Percentiles rank a stretch among this genome's conserved stretches.
phyloP scores from a whole-genome alignment of 2,113 vertebrate species.

The Paraplagusia blochii region DNA sequence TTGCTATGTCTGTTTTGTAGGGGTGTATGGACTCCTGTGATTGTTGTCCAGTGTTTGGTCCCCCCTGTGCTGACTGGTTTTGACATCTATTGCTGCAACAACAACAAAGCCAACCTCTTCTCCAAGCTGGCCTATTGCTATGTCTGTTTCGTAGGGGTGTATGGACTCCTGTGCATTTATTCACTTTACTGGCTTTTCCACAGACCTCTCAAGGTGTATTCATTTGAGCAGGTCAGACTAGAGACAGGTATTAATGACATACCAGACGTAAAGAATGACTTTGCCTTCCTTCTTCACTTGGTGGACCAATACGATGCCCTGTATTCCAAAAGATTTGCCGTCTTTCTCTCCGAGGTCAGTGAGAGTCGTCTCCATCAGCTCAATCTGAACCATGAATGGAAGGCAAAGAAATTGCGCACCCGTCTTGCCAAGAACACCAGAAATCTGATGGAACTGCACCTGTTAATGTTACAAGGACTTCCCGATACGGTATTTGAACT shows the following conservation, averaged over 20 bases:
- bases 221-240: constrained; percentile 81
- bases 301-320: constrained; percentile 88
- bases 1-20: constrained; percentile 85
- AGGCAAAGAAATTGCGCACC: constrained; percentile 77
- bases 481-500: constrained; percentile 85
- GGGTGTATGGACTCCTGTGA: constrained; percentile 83
- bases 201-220: constrained; percentile 84
- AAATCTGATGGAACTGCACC: constrained; percentile 79
- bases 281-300: constrained; percentile 89
- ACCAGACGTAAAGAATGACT: constrained; percentile 88
- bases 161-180: constrained; percentile 84
- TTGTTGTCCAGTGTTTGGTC: constrained; percentile 81
- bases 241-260: constrained; percentile 88
- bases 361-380: constrained; percentile 84
- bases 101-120: constrained; percentile 88
- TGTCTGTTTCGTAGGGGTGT: constrained; percentile 82
- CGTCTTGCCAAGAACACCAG: constrained; percentile 74
- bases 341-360: constrained; percentile 90
- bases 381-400: constrained; percentile 89
- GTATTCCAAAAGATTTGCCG: constrained; percentile 85
- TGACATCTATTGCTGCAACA: constrained; percentile 84
- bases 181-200: constrained; percentile 89
- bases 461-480: constrained; percentile 82
- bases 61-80: constrained; percentile 85
- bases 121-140: constrained; percentile 87